Evolutionary conservation across 2,888 invertebrate genomes (phyloP), one percentile per base, ranked within the genome.

Genomic region (Plebejus argus): DNA sequence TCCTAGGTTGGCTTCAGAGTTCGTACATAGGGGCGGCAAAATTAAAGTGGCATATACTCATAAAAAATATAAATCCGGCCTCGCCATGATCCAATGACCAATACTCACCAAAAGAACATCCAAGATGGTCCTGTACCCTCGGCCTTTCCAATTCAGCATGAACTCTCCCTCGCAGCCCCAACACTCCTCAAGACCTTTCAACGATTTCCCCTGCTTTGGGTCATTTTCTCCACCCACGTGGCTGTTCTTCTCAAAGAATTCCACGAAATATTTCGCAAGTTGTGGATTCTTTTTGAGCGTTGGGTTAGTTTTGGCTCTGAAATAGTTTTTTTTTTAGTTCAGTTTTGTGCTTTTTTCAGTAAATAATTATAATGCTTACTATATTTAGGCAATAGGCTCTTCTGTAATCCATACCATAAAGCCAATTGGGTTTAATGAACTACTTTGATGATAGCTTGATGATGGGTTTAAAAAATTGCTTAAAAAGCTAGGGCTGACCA

Each of bases 111-210:
- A 93, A 80, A 98, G 90, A 72, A 97, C 84, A 82, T 96, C 95
- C 75, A 98, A 89, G 79, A 98, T 90, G 1, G 94, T 96, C 80
- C 91, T 94, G 85, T 95, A 98, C 1, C 97, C 97, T 79, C 94
- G 95, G 77, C 95, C 95, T 82, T 96, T 97, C 98, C 97, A 98
- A 84, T 96, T 95, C 4, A 97, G 90, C 82, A 96, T 87, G 20
- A 91, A 89, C 84, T 97, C 96, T 0, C 98, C 98, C 10, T 96
- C 95, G 85, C 97, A 97, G 0, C 91, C 89, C 95, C 95, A 93
- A 84, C 96, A 96, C 80, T 96, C 95, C 1, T 93, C 87, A 61
- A 96, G 90, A 0, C 96, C 96, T 79, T 90, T 90, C 0, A 96
- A 93, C 0, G 97, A 97, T 74, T 97, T 95, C 70, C 91, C 91